Evolutionary conservation across 2,113 vertebrate genomes (phyloP).

Genomic region (Rhea pennata): DNA sequence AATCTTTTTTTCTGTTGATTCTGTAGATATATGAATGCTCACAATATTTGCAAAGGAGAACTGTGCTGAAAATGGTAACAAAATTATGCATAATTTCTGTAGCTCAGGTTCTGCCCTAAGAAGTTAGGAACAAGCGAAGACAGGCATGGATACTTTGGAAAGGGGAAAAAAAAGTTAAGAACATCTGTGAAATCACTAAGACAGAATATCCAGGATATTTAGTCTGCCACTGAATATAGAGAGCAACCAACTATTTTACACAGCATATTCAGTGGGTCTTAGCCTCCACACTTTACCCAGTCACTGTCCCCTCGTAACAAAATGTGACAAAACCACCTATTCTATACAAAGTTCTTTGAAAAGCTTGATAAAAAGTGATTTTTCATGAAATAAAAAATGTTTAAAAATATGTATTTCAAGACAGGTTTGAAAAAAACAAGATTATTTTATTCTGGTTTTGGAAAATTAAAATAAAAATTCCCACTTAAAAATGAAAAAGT

Average conservation of each 20-base stretch:
- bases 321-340: neutral
- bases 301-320: neutral
- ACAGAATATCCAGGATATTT: neutral
- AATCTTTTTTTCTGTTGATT: neutral
- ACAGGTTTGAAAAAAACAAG: neutral
- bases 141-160: neutral
- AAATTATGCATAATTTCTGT: neutral
- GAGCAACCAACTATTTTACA: neutral
- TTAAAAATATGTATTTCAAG: neutral
- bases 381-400: neutral
- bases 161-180: neutral
- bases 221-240: neutral
- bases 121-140: neutral
- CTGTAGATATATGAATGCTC: neutral
- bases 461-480: neutral
- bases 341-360: neutral
- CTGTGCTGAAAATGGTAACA: neutral
- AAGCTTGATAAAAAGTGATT: neutral
- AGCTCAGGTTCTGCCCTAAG: neutral
- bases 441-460: neutral
- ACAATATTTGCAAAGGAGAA: neutral
- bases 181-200: neutral
- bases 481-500: neutral
- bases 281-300: neutral
- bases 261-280: neutral